These are phyloP conservation scores for Halictus rubicundus DNA, from an alignment of 1,140 invertebrate genomes.

Conservation along the genomic window DNA sequence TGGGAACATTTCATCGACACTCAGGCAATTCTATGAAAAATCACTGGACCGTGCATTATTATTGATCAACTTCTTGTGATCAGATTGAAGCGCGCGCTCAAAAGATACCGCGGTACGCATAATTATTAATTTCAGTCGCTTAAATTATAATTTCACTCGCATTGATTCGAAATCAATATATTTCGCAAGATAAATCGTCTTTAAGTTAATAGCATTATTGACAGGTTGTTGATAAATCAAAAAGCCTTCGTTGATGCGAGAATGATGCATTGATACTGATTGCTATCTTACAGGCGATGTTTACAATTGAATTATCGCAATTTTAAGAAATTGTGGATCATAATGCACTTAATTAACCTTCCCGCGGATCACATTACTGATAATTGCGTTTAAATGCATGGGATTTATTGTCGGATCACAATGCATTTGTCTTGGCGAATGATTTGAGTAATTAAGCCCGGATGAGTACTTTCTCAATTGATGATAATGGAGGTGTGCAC, in stretches of 20 bases:
- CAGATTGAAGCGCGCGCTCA: neutral
- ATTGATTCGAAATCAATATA: neutral
- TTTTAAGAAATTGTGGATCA: neutral
- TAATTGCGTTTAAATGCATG: neutral
- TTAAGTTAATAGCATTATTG: neutral
- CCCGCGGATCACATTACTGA: neutral
- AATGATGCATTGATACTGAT: no score
- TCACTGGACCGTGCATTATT: neutral
- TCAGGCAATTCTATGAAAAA: neutral
- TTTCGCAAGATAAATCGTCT: neutral
- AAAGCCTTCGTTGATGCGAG: neutral
- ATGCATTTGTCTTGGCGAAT: neutral
- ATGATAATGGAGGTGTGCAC: neutral
- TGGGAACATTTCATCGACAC: neutral
- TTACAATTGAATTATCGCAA: neutral
- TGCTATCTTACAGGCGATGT: no score
- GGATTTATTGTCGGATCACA: neutral
- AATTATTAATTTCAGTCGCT: neutral
- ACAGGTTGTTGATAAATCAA: constrained; percentile 15
- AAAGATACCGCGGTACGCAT: neutral
- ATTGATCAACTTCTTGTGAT: neutral
- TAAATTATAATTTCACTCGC: neutral
- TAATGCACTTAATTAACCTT: no score
- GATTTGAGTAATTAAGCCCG: neutral
- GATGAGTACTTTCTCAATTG: neutral